These are phyloP conservation scores for Amphimallon solstitiale DNA, from an alignment of 2,888 invertebrate genomes.

Conservation along the genomic window DNA sequence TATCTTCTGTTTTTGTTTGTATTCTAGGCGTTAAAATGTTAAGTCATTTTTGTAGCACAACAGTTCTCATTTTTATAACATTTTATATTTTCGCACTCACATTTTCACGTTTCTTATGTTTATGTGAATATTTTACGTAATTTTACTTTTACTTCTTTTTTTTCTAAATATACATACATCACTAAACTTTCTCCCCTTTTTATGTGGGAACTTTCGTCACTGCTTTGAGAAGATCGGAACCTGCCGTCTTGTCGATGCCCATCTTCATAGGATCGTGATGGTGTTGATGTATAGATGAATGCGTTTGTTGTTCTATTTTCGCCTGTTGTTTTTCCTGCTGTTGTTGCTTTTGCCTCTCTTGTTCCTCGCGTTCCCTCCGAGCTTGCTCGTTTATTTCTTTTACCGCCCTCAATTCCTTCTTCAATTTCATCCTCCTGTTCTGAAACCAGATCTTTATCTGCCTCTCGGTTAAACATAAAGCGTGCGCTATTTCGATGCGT, in stretches of 20 bases:
- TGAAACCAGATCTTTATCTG: constrained; percentile 99
- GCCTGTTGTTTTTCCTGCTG: constrained; percentile 88
- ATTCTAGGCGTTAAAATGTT: constrained; percentile 20
- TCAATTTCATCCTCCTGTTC: constrained; percentile 95
- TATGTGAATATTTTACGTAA: constrained; percentile 7
- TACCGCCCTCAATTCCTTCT: constrained; percentile 93
- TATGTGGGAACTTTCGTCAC: constrained; percentile 84
- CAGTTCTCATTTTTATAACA: constrained; percentile 1
- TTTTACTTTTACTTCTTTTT: constrained; percentile 1
- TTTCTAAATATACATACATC: constrained; percentile 31
- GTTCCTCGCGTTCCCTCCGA: constrained; percentile 88
- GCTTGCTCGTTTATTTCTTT: constrained; percentile 96
- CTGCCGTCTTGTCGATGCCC: constrained; percentile 73
- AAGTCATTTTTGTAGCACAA: constrained; percentile 21
- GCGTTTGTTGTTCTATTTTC: constrained; percentile 77
- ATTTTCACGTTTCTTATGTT: constrained; percentile 26
- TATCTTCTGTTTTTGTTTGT: neutral
- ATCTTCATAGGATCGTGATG: constrained; percentile 79
- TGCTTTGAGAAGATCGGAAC: constrained; percentile 79
- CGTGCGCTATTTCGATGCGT: constrained; percentile 97
- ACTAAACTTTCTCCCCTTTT: constrained; percentile 51
- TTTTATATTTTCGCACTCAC: constrained; percentile 24
- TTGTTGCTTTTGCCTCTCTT: constrained; percentile 91
- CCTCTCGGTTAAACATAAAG: constrained; percentile 93
- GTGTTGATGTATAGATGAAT: constrained; percentile 71